Conservation (phyloP, 2,888 invertebrate species). For the Phania funesta region DNA sequence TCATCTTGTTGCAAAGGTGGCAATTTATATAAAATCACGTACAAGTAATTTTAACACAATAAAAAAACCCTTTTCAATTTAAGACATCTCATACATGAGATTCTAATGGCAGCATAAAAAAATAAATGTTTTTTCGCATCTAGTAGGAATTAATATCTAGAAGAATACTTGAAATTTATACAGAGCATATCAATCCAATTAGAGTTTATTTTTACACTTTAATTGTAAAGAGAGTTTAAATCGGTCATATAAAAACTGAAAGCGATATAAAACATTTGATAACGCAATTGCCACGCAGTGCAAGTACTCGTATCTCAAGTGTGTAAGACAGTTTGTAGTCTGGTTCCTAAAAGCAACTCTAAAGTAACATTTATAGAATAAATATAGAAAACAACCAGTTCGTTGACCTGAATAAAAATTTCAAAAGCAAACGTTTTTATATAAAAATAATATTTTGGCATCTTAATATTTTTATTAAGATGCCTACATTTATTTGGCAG, state of each 20-base stretch:
- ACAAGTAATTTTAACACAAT: slow-evolving; percentile 62
- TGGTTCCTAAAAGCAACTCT: no score
- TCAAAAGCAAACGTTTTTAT: no score
- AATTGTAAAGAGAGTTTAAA: background rate
- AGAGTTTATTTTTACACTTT: slow-evolving; percentile 55
- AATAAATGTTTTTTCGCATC: background rate
- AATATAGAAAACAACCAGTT: no score
- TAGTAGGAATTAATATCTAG: background rate
- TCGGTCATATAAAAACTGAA: background rate
- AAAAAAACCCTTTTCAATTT: slow-evolving; percentile 6
- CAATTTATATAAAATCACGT: slow-evolving; percentile 65
- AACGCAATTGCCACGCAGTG: no score
- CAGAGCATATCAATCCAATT: slow-evolving; percentile 47
- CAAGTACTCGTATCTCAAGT: no score
- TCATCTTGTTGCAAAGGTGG: slow-evolving; percentile 57
- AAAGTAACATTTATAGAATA: no score
- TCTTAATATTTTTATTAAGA: no score
- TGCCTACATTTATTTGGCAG: no score
- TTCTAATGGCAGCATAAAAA: background rate
- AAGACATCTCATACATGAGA: slow-evolving; percentile 20
- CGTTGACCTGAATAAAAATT: no score
- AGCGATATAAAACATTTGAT: no score
- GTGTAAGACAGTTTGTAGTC: no score
- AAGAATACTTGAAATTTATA: slow-evolving; percentile 20
- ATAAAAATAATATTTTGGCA: no score